These are phyloP conservation scores for Clarias macrocephalus DNA, from an alignment of 2,113 vertebrate species.

Conservation along the genomic window DNA sequence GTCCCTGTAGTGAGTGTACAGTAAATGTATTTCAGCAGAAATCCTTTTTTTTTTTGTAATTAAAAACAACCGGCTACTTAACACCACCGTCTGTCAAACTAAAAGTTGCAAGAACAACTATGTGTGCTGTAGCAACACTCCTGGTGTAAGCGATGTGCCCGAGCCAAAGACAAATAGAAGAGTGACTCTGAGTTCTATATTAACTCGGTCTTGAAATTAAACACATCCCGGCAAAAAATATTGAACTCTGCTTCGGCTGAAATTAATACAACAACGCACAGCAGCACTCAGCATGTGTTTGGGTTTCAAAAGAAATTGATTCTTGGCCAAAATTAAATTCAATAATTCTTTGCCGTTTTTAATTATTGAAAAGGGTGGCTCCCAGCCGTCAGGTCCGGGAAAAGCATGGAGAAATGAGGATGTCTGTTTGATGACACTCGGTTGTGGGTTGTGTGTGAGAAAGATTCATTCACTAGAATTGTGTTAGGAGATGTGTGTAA, in stretches of 20 bases:
- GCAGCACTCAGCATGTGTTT: constrained; percentile 45
- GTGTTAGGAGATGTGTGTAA: constrained; percentile 29
- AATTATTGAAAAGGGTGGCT: constrained; percentile 46
- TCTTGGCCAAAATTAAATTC: constrained; percentile 40
- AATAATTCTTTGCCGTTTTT: constrained; percentile 38
- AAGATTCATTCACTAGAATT: constrained; percentile 16
- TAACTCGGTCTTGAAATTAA: constrained; percentile 41
- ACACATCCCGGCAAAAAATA: constrained; percentile 43
- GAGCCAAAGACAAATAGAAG: not conserved
- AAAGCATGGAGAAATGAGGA: not conserved
- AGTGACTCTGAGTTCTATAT: constrained; percentile 39
- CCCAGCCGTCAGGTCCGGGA: not conserved
- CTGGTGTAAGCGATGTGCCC: constrained; percentile 5
- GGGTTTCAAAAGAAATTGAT: constrained; percentile 33
- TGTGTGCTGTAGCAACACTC: constrained; percentile 16
- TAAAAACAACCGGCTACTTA: constrained; percentile 19
- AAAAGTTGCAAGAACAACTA: constrained; percentile 11
- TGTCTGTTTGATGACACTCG: not conserved
- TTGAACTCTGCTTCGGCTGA: constrained; percentile 41
- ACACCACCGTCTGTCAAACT: constrained; percentile 4
- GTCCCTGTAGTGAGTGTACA: constrained; percentile 1
- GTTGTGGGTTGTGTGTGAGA: not conserved
- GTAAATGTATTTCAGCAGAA: constrained; percentile 10
- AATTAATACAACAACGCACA: constrained; percentile 47
- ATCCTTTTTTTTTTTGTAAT: constrained; percentile 27